These are phyloP conservation scores for Ptychadena robeensis DNA, from an alignment of 2,797 vertebrate species.

Conservation along the genomic window DNA sequence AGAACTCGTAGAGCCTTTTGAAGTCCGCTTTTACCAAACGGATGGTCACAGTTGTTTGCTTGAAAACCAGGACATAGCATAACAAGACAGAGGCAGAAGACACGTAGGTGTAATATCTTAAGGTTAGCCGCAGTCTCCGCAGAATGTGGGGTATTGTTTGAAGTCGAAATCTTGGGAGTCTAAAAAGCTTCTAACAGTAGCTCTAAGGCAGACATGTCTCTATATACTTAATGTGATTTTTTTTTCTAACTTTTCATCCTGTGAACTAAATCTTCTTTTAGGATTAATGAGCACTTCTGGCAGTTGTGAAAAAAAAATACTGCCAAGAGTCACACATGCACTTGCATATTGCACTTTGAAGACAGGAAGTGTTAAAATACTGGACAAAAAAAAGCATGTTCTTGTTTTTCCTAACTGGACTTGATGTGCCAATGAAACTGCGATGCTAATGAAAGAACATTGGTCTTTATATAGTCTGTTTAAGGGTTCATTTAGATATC, in stretches of 20 bases:
- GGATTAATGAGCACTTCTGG: slow-evolving; percentile 54
- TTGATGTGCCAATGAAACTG: background rate
- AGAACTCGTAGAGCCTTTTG: slow-evolving; percentile 26
- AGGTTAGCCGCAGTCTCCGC: slow-evolving; percentile 19
- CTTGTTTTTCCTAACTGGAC: background rate
- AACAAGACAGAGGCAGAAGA: slow-evolving; percentile 27
- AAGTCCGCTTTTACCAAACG: slow-evolving; percentile 41
- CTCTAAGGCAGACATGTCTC: slow-evolving; percentile 50
- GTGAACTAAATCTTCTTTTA: slow-evolving; percentile 54
- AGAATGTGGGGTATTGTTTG: slow-evolving; percentile 49
- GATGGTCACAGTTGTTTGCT: slow-evolving; percentile 34
- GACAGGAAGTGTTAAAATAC: slow-evolving; percentile 29
- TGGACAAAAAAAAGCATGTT: slow-evolving; percentile 7
- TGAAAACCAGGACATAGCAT: slow-evolving; percentile 19
- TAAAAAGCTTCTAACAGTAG: slow-evolving; percentile 49
- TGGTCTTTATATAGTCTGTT: background rate
- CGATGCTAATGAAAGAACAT: background rate
- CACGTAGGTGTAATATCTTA: slow-evolving; percentile 28
- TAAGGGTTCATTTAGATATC: background rate
- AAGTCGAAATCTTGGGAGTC: slow-evolving; percentile 44
- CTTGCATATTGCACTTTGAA: slow-evolving; percentile 29
- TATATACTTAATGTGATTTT: slow-evolving; percentile 52
- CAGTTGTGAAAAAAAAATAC: slow-evolving; percentile 42
- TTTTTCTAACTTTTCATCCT: slow-evolving; percentile 43
- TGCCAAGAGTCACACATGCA: slow-evolving; percentile 39